Conservation (phyloP, 2,797 vertebrate species). For the Psittacula derbiana region DNA sequence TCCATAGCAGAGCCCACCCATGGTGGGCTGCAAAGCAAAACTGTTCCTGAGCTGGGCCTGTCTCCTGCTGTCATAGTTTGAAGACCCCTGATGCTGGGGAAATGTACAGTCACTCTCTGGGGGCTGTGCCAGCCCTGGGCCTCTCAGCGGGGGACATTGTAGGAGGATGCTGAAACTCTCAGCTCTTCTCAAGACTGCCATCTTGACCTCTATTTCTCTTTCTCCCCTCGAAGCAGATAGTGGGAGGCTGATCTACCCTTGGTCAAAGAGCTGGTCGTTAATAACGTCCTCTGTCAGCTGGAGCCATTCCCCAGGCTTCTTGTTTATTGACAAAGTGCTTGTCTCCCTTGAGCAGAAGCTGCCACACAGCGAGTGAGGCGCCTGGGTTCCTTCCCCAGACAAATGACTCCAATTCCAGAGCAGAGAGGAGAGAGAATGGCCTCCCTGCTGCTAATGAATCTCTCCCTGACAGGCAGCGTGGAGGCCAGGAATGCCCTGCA, state of each 20-base stretch:
- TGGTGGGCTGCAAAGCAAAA: neutral
- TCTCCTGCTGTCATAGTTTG: neutral
- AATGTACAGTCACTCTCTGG: neutral
- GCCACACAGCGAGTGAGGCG: neutral
- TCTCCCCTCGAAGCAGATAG: constrained; percentile 10
- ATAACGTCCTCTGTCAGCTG: constrained; percentile 41
- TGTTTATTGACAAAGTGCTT: constrained; percentile 35
- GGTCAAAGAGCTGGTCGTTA: neutral
- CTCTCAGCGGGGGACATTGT: neutral
- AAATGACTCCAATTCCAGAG: constrained; percentile 51
- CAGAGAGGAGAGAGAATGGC: neutral
- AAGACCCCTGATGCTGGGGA: neutral
- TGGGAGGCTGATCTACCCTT: constrained; percentile 1
- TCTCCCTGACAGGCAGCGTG: neutral
- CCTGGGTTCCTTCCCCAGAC: constrained; percentile 14
- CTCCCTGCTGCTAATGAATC: constrained; percentile 14
- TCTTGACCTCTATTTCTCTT: constrained; percentile 4
- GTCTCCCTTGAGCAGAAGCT: constrained; percentile 53
- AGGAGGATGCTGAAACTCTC: neutral
- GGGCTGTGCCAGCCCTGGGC: neutral
- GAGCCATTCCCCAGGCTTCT: constrained; percentile 23
- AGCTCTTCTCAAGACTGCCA: neutral
- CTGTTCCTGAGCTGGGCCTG: neutral
- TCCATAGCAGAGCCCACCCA: neutral
- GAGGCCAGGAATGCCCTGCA: neutral